These are phyloP conservation scores for Trichopria drosophilae DNA, from an alignment of 2,888 invertebrate genomes.

Conservation along the genomic window DNA sequence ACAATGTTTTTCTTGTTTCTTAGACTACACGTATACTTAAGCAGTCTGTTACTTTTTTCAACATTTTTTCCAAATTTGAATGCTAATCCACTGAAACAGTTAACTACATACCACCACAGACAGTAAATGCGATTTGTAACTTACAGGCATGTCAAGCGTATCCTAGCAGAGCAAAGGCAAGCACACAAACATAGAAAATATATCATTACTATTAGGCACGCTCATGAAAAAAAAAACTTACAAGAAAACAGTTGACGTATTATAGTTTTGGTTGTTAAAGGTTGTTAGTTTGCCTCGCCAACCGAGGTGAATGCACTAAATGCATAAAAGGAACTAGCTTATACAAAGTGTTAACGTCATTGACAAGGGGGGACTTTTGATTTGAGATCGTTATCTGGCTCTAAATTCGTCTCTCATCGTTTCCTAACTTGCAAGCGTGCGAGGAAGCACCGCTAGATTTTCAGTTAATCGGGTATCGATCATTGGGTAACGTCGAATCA, in stretches of 20 bases:
- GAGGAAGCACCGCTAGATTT: slow-evolving; percentile 30
- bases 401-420: slow-evolving; percentile 10
- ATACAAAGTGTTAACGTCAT: slow-evolving; percentile 15
- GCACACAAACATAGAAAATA: slow-evolving; percentile 50
- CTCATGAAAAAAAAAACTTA: slow-evolving; percentile 32
- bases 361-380: slow-evolving; percentile 26
- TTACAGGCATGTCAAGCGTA: slow-evolving; percentile 58
- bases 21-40: too few relatives aligned
- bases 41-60: too few relatives aligned
- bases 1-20: too few relatives aligned
- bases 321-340: slow-evolving; percentile 23
- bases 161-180: slow-evolving; percentile 55
- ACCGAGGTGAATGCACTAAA: slow-evolving; percentile 23
- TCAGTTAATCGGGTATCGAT: slow-evolving; percentile 32
- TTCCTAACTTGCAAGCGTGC: slow-evolving; percentile 34
- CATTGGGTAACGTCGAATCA: slow-evolving; percentile 30
- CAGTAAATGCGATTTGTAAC: slow-evolving; percentile 45
- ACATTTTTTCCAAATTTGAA: too few relatives aligned
- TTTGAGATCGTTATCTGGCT: slow-evolving; percentile 32
- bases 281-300: slow-evolving; percentile 30
- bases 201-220: slow-evolving; percentile 32
- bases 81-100: too few relatives aligned
- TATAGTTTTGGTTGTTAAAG: slow-evolving; percentile 27
- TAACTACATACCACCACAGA: slow-evolving; percentile 25
- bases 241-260: slow-evolving; percentile 31